Evolutionary conservation across 2,888 invertebrate species (phyloP).

Genomic region (Tetrapedia diversipes): DNA sequence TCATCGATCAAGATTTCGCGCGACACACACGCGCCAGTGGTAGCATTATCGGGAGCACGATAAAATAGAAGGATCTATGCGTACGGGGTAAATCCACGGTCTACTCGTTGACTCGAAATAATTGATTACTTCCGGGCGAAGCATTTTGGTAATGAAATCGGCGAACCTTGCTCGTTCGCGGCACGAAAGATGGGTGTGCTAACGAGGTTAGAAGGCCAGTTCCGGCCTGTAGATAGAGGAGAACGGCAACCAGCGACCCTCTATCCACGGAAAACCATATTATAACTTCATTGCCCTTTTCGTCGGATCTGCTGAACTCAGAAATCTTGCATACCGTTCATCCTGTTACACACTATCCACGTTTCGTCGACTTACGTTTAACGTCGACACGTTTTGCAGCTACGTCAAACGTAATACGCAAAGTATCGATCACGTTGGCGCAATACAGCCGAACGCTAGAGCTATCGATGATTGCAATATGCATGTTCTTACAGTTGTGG

Average conservation of each 20-base stretch:
- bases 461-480: no score
- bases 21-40: not conserved
- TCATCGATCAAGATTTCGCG: not conserved
- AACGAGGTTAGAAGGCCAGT: slow-evolving; percentile 70
- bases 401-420: no score
- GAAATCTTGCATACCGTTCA: slow-evolving; percentile 45
- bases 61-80: slow-evolving; percentile 9
- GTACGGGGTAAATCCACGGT: slow-evolving; percentile 33
- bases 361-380: not conserved
- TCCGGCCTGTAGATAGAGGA: slow-evolving; percentile 49
- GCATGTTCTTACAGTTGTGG: no score
- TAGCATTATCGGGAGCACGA: not conserved
- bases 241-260: slow-evolving; percentile 44
- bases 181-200: slow-evolving; percentile 64
- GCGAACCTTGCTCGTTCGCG: slow-evolving; percentile 60
- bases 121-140: slow-evolving; percentile 72
- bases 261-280: slow-evolving; percentile 58
- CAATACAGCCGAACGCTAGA: no score
- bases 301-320: slow-evolving; percentile 48
- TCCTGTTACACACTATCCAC: not conserved
- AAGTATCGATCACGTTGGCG: no score
- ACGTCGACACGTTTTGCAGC: not conserved
- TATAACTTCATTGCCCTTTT: slow-evolving; percentile 68
- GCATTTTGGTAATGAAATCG: slow-evolving; percentile 74
- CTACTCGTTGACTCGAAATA: slow-evolving; percentile 68